Conservation (phyloP, 2,797 vertebrate species). For the Graptemys geographica region DNA sequence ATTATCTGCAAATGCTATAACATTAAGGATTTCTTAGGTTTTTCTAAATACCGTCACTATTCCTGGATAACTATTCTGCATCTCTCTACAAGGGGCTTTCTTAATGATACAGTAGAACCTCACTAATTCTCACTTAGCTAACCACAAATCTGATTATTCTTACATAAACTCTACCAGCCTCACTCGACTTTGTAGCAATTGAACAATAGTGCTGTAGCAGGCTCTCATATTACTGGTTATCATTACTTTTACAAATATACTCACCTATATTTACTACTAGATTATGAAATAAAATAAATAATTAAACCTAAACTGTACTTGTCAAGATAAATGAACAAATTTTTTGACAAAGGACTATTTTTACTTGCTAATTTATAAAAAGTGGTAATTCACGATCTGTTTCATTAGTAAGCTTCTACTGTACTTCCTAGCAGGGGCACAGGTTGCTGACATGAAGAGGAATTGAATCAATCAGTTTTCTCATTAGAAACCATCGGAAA, state of each 20-base stretch:
- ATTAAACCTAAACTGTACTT: neutral
- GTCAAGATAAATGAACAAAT: neutral
- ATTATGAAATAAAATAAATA: neutral
- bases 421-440: neutral
- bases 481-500: too few relatives aligned
- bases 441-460: neutral
- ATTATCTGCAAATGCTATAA: neutral
- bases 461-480: too few relatives aligned
- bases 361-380: neutral
- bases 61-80: neutral
- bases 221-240: neutral
- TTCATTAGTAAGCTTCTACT: neutral
- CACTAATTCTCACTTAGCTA: neutral
- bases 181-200: too few relatives aligned
- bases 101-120: neutral
- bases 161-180: too few relatives aligned
- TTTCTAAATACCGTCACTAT: neutral
- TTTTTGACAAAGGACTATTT: neutral
- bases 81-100: neutral
- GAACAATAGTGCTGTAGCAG: neutral
- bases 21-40: neutral
- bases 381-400: neutral
- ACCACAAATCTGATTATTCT: neutral
- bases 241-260: neutral
- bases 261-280: neutral